Evolutionary conservation across 2,888 invertebrate species (phyloP), one percentile per base, ranked within the genome.

Genomic region (Xylophagus ater): DNA sequence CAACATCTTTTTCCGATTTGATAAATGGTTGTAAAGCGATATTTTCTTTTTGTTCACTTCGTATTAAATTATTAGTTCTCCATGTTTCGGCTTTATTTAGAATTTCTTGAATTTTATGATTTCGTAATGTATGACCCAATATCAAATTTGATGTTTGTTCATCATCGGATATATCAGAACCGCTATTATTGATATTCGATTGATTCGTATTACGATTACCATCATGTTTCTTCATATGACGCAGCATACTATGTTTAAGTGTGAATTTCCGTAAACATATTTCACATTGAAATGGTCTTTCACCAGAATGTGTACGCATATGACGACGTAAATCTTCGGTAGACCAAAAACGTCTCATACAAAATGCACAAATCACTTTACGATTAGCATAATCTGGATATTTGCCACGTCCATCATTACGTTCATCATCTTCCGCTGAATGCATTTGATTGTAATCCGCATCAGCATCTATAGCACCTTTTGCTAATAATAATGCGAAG

Each of bases 301-400:
- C 92, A 0, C 90, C 90, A 0, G 87, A 86, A 60, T 94, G 93
- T 0, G 90, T 92, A 14, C 90, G 71, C 88, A 93, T 92, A 63
- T 94, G 94, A 0, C 92, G 76, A 0, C 92, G 73, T 4, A 93
- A 68, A 61, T 94, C 93, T 59, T 93, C 92, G 0, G 90, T 86
- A 0, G 92, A 92, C 90, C 90, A 92, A 67, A 93, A 93, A 32
- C 90, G 78, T 44, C 92, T 81, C 58, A 90, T 74, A 61, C 93
- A 94, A 57, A 93, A 88, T 0, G 90, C 89, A 60, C 93, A 89
- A 40, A 87, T 83, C 5, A 84, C 87, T 71, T 87, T 87, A 54
- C 87, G 72, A 54, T 87, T 86, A 42, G 83, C 82, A 54, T 88
- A 87, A 58, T 87, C 87, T 0, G 86, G 86, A 59, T 86, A 84